Evolutionary conservation across 1,140 invertebrate genomes (phyloP), one percentile per base, ranked within the genome.

Genomic region (Steinernema khuongi): DNA sequence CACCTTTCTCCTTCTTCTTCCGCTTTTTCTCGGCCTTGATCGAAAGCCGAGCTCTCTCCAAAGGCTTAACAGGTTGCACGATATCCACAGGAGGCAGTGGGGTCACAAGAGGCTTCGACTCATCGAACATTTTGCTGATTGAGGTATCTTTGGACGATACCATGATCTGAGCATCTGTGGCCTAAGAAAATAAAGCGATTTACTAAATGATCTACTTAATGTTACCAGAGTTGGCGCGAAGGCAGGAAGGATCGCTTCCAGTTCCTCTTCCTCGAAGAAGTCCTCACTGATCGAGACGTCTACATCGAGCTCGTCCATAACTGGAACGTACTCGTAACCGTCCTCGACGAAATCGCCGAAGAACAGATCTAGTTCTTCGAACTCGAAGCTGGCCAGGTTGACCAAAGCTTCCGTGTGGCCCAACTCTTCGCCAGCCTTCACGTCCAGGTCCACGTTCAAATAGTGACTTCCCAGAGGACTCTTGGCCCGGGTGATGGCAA

Each of bases 381-480:
- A 60, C 14, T 60, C 50, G 22, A 14, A 60, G 4, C 4, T 4
- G 50, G 11, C 26, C 4, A 60, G 19, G 26, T 60, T 60, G 50
- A 60, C 19, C 4, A 60, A 14, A 22, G 50, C 50, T 60, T 60
- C 50, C 14, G 19, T 60, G 19, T 60, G 11, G 50, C 50, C 50
- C 26, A 60, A 22, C 26, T 60, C 50, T 60, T 60, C 50, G 22
- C 50, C 50, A 17, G 50, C 50, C 26, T 60, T 14, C 11, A 60
- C 50, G 22, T 60, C 50, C 14, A 60, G 50, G 4, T 60, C 50
- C 4, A 60, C 50, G 50, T 60, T 22, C 50, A 60, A 26, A 26
- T 60, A 60, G 50, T 60, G 50, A 60, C 50, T 60, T 7, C 50
- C 50, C 4, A 60, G 50, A 22, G 50, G 50, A 60, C 50, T 60